Conservation (phyloP, 2,888 invertebrate genomes). For the Copidosoma aretas region DNA sequence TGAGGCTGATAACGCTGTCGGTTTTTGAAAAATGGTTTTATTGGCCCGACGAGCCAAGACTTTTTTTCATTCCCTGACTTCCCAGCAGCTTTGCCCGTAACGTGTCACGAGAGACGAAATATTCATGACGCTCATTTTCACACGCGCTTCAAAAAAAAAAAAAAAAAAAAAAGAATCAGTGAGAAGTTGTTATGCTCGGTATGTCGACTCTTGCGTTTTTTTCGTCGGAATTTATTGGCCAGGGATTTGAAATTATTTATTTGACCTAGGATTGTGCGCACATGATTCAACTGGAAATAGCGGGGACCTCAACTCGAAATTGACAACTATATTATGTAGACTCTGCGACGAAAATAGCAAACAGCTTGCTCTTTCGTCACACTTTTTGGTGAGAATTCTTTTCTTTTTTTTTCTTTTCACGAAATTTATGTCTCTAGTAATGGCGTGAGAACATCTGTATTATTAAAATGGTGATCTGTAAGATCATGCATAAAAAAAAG, state of each 20-base stretch:
- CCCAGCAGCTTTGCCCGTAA: no score
- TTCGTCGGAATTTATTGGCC: background rate
- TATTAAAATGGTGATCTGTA: no score
- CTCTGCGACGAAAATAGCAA: no score
- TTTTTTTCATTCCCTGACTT: background rate
- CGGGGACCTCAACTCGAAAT: background rate
- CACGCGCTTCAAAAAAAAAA: background rate
- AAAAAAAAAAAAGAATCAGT: no score
- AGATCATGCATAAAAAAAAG: no score
- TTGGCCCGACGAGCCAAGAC: background rate
- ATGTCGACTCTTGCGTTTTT: background rate
- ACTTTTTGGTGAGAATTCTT: background rate
- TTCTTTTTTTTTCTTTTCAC: background rate
- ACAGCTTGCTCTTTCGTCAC: background rate
- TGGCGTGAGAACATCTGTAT: no score
- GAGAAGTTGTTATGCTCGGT: no score
- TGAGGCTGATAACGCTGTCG: background rate
- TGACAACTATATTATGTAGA: background rate
- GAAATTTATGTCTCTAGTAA: background rate
- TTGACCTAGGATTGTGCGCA: constrained; percentile 10
- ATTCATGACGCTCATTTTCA: background rate
- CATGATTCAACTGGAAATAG: background rate
- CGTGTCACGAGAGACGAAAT: background rate
- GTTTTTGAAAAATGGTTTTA: background rate
- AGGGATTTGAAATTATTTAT: background rate